A percentile compares a stretch with the other conserved stretches of the same genome.
Conservation (phyloP, 2,797 vertebrate genomes). For the Chelidonichthys spinosus region DNA sequence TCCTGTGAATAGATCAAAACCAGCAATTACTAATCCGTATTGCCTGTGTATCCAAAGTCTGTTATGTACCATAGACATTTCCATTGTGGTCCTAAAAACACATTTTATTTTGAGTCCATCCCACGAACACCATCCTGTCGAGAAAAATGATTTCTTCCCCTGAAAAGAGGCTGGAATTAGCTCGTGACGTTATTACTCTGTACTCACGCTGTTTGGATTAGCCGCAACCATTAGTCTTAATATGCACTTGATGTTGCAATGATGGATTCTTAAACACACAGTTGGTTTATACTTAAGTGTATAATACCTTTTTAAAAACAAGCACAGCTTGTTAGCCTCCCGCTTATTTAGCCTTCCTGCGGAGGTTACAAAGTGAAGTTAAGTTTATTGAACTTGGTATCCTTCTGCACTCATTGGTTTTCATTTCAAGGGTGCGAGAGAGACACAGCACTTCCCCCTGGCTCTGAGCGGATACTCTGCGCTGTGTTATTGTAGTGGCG, state of each 20-base stretch:
- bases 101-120: slow-evolving; percentile 23
- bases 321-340: slow-evolving; percentile 13
- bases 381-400: slow-evolving; percentile 70
- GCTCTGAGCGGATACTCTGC: slow-evolving; percentile 65
- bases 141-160: background rate
- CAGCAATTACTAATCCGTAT: background rate
- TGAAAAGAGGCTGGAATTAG: slow-evolving; percentile 8
- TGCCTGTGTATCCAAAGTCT: background rate
- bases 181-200: slow-evolving; percentile 16
- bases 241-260: slow-evolving; percentile 12
- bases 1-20: slow-evolving; percentile 5
- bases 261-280: slow-evolving; percentile 22
- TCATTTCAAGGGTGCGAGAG: slow-evolving; percentile 65
- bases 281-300: slow-evolving; percentile 32
- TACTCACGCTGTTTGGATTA: slow-evolving; percentile 20
- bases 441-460: slow-evolving; percentile 57
- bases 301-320: slow-evolving; percentile 21
- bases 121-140: slow-evolving; percentile 4
- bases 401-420: slow-evolving; percentile 60
- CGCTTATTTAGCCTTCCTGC: slow-evolving; percentile 42
- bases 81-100: slow-evolving; percentile 8
- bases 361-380: slow-evolving; percentile 52
- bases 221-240: slow-evolving; percentile 9
- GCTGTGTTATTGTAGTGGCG: slow-evolving; percentile 67
- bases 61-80: too few species aligned